A percentile compares a stretch with the other conserved stretches of the same genome.
Conservation (phyloP, 2,113 vertebrate genomes). For the Gasterosteus nipponicus region DNA sequence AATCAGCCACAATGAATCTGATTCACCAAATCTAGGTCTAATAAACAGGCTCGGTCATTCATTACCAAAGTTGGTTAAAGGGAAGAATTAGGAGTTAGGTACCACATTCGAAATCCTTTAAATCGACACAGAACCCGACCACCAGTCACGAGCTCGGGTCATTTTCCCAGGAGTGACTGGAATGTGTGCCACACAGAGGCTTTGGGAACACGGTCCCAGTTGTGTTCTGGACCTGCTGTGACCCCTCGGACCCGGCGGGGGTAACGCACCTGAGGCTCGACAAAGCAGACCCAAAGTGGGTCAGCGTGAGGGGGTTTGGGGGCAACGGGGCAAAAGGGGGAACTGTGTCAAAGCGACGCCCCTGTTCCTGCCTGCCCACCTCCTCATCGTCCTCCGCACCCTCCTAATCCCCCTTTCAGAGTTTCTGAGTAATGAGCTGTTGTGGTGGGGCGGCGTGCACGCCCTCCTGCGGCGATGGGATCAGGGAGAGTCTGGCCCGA, state of each 20-base stretch:
- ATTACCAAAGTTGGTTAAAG: slow-evolving; percentile 13
- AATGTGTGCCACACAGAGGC: slow-evolving; percentile 61
- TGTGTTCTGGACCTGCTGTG: slow-evolving; percentile 72
- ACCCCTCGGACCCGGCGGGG: slow-evolving; percentile 65
- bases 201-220: slow-evolving; percentile 54
- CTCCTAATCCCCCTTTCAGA: slow-evolving; percentile 65
- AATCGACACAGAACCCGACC: slow-evolving; percentile 38
- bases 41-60: not conserved
- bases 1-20: slow-evolving; percentile 14
- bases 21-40: not conserved
- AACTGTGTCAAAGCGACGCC: slow-evolving; percentile 68
- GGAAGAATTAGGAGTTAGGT: slow-evolving; percentile 9
- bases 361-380: slow-evolving; percentile 56
- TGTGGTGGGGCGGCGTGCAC: slow-evolving; percentile 63
- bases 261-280: slow-evolving; percentile 68
- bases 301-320: slow-evolving; percentile 59
- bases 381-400: slow-evolving; percentile 60
- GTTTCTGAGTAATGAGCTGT: slow-evolving; percentile 79
- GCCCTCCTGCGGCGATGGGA: slow-evolving; percentile 65
- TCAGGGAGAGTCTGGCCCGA: slow-evolving; percentile 73
- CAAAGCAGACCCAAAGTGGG: slow-evolving; percentile 69
- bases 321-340: slow-evolving; percentile 40
- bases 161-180: slow-evolving; percentile 67
- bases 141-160: slow-evolving; percentile 50
- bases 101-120: slow-evolving; percentile 3